phyloP scores from a whole-genome alignment of 2,888 invertebrate species.

The Drosophila monieri region DNA sequence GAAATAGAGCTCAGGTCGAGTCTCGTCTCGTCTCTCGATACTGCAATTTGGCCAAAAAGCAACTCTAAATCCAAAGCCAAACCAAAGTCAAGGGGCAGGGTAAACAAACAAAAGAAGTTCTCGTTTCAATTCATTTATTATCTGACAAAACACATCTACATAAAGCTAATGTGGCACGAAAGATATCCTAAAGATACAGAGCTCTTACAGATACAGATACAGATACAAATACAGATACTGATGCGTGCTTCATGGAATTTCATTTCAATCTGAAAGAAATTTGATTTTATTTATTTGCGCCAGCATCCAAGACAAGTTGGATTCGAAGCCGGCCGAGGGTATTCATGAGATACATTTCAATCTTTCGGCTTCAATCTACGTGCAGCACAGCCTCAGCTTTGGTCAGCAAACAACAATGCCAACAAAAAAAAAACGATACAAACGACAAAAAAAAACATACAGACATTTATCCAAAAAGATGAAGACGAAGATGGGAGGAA shows the following conservation, averaged over 20 bases:
- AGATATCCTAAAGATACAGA: conserved; percentile 35
- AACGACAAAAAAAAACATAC: conserved; percentile 5
- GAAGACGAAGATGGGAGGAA: conserved; percentile 36
- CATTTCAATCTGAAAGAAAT: conserved; percentile 60
- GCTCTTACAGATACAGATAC: conserved; percentile 19
- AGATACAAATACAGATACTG: neutral
- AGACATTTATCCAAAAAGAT: conserved; percentile 1
- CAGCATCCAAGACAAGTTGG: conserved; percentile 29
- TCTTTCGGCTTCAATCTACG: conserved; percentile 68
- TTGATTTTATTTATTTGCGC: conserved; percentile 44
- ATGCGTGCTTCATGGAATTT: conserved; percentile 52
- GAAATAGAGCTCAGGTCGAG: conserved; percentile 27
- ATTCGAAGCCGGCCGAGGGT: neutral
- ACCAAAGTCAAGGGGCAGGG: conserved; percentile 26
- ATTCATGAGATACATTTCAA: conserved; percentile 69
- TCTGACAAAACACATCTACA: conserved; percentile 53
- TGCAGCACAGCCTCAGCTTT: conserved; percentile 35
- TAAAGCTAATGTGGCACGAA: conserved; percentile 61
- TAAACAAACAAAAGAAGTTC: conserved; percentile 33
- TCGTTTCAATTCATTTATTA: conserved; percentile 43
- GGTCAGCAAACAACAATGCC: conserved; percentile 42
- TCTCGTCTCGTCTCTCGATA: too few relatives aligned
- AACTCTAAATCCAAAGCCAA: conserved; percentile 3
- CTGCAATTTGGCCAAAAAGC: conserved; percentile 11
- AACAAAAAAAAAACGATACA: conserved; percentile 11